Evolutionary conservation across 2,888 invertebrate species (phyloP), one percentile per base, ranked within the genome.

Genomic region (Spialia ferax): DNA sequence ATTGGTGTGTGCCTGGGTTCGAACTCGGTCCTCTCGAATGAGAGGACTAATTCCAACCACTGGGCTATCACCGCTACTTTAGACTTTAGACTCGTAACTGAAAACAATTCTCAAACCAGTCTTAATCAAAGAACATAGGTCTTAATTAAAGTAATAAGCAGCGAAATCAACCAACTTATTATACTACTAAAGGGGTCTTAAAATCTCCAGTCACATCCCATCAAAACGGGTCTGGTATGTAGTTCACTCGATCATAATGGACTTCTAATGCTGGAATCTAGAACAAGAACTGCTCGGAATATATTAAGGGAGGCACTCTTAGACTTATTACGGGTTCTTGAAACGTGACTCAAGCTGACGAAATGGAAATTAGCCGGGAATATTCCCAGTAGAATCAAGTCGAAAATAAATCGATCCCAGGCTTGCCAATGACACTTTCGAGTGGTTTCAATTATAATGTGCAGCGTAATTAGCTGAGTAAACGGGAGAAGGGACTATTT

Each of bases 321-420:
- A 64, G 65, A 59, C 22, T 60, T 59, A 65, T 59, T 26, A 38
- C 26, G 32, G n/a, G 18, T 15, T 20, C 64, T 18, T 23, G 13
- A 65, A 59, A 57, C 57, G 64, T 65, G 64, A 62, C 56, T 48
- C 35, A 32, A 26, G 38, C 32, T 38, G 64, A 65, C 35, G 22
- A 50, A 56, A 56, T 59, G 57, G 35, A 59, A 57, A 59, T 65
- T 59, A 50, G 23, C 23, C 50, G 38, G 15, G 59, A 65, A 59
- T 65, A 52, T 52, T 65, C 65, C 26, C 50, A 52, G 22, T 52
- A 13, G 11, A 38, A 22, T 50, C 48, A n/a, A 54, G 55, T 38
- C 11, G 35, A 65, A 38, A 59, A 59, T 59, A 59, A 65, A 65
- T 57, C 64, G 57, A 32, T 26, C 18, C 59, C 22, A 15, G 11